phyloP scores from a whole-genome alignment of 2,888 invertebrate genomes.

The Lithophane socia region DNA sequence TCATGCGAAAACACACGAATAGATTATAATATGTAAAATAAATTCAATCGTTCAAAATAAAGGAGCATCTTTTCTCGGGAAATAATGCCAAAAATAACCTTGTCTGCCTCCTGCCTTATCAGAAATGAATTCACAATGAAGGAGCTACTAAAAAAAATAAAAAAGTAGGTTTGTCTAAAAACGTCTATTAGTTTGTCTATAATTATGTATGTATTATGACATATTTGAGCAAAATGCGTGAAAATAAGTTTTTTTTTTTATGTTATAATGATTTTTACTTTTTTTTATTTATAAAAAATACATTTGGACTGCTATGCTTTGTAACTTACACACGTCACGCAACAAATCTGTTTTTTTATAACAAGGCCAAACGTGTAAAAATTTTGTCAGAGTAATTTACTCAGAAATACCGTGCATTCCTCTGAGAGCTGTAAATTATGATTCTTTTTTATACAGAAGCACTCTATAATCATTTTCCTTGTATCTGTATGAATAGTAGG shows the following conservation, averaged over 20 bases:
- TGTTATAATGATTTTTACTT: too few species aligned
- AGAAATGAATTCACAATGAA: background rate
- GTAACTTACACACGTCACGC: background rate
- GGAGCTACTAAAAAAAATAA: background rate
- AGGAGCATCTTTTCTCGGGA: background rate
- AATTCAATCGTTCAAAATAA: conserved; percentile 1
- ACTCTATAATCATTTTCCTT: conserved; percentile 11
- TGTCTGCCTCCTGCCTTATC: too few species aligned
- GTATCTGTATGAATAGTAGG: background rate
- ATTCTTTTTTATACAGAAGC: conserved; percentile 15
- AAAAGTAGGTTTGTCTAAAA: background rate
- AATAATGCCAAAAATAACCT: background rate
- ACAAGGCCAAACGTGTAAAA: background rate
- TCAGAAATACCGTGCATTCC: conserved; percentile 4
- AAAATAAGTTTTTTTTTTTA: too few species aligned
- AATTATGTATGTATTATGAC: too few species aligned
- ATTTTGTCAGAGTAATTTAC: background rate
- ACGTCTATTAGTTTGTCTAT: background rate
- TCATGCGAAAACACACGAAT: background rate
- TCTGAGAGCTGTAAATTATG: conserved; percentile 5
- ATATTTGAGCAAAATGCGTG: background rate
- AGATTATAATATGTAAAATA: background rate
- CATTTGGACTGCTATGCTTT: background rate
- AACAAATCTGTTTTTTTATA: conserved; percentile 1
- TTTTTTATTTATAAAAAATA: conserved; percentile 16